phyloP scores from a whole-genome alignment of 2,888 invertebrate species.

The Heliconius aoede region DNA sequence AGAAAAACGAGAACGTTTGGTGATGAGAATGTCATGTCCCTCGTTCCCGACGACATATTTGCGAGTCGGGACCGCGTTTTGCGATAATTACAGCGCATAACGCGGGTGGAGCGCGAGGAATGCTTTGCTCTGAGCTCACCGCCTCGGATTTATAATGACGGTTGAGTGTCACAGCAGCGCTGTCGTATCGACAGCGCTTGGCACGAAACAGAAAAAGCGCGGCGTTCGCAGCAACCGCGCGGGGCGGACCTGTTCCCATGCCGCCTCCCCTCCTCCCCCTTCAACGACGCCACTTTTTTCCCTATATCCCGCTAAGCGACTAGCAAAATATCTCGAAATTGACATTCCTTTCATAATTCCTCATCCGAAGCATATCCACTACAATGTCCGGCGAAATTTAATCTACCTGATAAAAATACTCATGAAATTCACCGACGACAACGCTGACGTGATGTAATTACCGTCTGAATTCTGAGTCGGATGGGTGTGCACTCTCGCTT shows the following conservation, averaged over 20 bases:
- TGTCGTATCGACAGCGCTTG: constrained; percentile 68
- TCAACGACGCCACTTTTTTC: constrained; percentile 66
- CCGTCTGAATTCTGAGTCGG: constrained; percentile 69
- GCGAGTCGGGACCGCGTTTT: constrained; percentile 80
- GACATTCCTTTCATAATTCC: constrained; percentile 81
- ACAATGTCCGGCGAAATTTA: constrained; percentile 68
- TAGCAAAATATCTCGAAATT: constrained; percentile 81
- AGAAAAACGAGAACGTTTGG: constrained; percentile 76
- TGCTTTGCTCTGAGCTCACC: constrained; percentile 79
- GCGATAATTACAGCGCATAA: constrained; percentile 82
- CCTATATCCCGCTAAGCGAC: constrained; percentile 68
- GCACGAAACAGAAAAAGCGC: constrained; percentile 65
- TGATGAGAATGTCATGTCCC: constrained; percentile 84
- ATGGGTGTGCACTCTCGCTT: constrained; percentile 78
- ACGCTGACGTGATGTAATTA: constrained; percentile 74
- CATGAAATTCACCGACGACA: constrained; percentile 65
- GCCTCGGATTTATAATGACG: constrained; percentile 80
- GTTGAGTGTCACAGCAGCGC: constrained; percentile 72
- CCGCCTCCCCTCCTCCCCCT: constrained; percentile 54
- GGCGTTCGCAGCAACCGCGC: constrained; percentile 69
- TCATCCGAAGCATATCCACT: constrained; percentile 77
- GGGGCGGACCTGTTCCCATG: constrained; percentile 74
- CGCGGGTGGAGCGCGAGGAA: constrained; percentile 76
- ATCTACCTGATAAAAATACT: constrained; percentile 70
- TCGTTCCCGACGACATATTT: constrained; percentile 83